Evolutionary conservation across 2,113 vertebrate genomes (phyloP), one percentile per base, ranked within the genome.

Genomic region (Phrynosoma blainvillii): DNA sequence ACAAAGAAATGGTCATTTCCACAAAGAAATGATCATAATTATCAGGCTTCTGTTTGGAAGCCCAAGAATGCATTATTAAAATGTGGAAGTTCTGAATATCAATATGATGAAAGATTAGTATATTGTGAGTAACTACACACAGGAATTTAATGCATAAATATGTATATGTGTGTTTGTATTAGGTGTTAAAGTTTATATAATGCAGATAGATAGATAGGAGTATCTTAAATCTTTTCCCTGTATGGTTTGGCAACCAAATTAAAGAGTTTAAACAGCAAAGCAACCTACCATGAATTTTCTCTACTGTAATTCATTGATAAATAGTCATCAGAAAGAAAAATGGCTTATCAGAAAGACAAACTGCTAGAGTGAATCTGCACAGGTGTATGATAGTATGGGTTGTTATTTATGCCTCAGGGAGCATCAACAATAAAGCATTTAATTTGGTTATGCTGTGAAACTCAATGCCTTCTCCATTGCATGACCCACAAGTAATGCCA

Each of bases 301-400:
- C 4, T 12, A 30, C 66, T 86, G 82, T 85, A 78, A 83, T 91
- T 54, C 84, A 81, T 40, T 6, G 9, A 59, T 25, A 85, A 86
- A n/a, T 9, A 73, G 62, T 47, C 36, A 52, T 73, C 79, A 94
- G 77, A 79, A 73, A 90, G 18, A 20, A 79, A 73, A 86, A 85
- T 65, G 47, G 74, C 66, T 27, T 70, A 62, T 62, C 59, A 20
- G 59, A 62, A 62, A 62, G 13, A 14, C 16, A 62, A 62, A 62
- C 59, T 62, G 59, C 27, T 70, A 65, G 32, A 20, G 68, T 23
- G 25, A 87, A 90, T 42, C n/a, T 36, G 27, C 25, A 83, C 82
- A 79, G 76, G 76, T 70, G 68, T 71, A 82, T 13, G 16, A 76
- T 23, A 10, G 66, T 23, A 27, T 62, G 83, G 73, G 66, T 42